Conservation (phyloP, 1,140 invertebrate genomes). For the Spodoptera litura region DNA sequence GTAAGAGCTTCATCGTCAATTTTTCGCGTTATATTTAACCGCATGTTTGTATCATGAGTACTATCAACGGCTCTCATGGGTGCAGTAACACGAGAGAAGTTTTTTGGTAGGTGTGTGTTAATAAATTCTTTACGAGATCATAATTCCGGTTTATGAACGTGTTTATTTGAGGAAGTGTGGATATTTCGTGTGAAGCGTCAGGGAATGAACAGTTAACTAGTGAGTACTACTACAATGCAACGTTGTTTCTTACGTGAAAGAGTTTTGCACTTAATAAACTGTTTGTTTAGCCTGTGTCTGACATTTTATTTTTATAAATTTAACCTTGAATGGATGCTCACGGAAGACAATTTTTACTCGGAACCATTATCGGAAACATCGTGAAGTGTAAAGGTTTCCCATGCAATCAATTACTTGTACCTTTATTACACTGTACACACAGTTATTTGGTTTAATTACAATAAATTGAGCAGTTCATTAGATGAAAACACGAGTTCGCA, state of each 20-base stretch:
- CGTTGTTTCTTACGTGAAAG: no score
- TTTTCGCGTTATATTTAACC: slow-evolving; percentile 8
- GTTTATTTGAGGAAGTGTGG: background rate
- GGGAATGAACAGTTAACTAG: no score
- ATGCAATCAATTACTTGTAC: slow-evolving; percentile 35
- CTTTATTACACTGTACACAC: slow-evolving; percentile 23
- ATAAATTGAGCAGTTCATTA: slow-evolving; percentile 35
- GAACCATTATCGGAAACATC: background rate
- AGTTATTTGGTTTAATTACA: slow-evolving; percentile 41
- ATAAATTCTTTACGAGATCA: slow-evolving; percentile 30
- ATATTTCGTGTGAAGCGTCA: no score
- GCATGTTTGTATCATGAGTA: background rate
- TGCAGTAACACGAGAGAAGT: background rate
- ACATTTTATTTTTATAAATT: no score
- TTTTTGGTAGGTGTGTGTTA: background rate
- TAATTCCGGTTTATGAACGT: background rate
- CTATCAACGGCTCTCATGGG: background rate
- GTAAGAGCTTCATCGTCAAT: background rate
- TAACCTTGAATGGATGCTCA: no score
- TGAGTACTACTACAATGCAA: no score
- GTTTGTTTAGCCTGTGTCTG: no score
- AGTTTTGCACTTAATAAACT: no score
- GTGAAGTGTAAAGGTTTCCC: background rate
- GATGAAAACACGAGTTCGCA: slow-evolving; percentile 30
- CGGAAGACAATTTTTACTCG: no score